Conservation (phyloP, 2,888 invertebrate genomes). For the Helleia helle region DNA sequence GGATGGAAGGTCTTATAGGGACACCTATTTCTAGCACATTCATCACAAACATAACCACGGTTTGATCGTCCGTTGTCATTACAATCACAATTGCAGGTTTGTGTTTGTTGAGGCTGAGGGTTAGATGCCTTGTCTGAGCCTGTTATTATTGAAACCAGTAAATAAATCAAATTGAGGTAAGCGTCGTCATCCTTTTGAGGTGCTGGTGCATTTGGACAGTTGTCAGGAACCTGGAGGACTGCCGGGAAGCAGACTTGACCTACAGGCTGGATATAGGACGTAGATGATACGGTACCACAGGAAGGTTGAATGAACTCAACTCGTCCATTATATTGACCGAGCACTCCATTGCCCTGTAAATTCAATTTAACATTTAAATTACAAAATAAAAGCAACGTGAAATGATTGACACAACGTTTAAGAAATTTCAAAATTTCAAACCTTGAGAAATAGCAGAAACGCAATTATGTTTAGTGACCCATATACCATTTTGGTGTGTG, state of each 20-base stretch:
- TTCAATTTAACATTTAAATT: background rate
- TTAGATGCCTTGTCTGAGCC: slow-evolving; percentile 17
- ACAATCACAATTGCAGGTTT: background rate
- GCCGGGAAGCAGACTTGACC: slow-evolving; percentile 41
- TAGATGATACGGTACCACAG: slow-evolving; percentile 15
- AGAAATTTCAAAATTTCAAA: slow-evolving; percentile 12
- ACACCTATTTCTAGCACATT: background rate
- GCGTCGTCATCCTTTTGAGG: slow-evolving; percentile 27
- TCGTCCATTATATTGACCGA: slow-evolving; percentile 19
- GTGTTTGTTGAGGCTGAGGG: background rate
- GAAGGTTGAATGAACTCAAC: slow-evolving; percentile 20
- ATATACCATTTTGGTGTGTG: slow-evolving; percentile 38
- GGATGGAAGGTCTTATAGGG: background rate
- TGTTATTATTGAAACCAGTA: slow-evolving; percentile 37
- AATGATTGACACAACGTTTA: slow-evolving; percentile 4
- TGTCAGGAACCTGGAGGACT: slow-evolving; percentile 25
- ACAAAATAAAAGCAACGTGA: no score
- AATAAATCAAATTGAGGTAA: slow-evolving; percentile 32
- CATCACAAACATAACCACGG: slow-evolving; percentile 10
- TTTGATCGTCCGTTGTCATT: background rate
- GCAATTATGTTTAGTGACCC: slow-evolving; percentile 18
- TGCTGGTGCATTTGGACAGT: background rate
- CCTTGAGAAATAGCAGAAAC: slow-evolving; percentile 21
- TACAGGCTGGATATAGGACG: slow-evolving; percentile 23
- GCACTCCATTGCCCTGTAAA: slow-evolving; percentile 19